Conservation (phyloP, 1,140 invertebrate genomes). For the Drosophila melanica region DNA sequence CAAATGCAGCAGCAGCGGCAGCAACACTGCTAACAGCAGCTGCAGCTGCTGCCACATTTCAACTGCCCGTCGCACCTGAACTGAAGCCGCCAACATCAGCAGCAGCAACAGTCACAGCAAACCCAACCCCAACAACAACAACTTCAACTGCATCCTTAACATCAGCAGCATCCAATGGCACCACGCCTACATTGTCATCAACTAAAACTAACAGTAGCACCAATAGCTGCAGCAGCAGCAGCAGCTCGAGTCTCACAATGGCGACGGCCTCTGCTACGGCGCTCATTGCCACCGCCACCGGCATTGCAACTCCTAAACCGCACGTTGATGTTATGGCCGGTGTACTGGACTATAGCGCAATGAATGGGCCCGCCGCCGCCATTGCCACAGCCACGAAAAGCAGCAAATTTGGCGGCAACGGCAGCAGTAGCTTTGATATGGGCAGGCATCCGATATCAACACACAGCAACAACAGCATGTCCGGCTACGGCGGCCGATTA, state of each 20-base stretch:
- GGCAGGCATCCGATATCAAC: slow-evolving; percentile 81
- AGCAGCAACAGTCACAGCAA: slow-evolving; percentile 1
- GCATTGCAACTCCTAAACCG: slow-evolving; percentile 46
- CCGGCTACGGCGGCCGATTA: slow-evolving; percentile 84
- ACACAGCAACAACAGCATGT: slow-evolving; percentile 57
- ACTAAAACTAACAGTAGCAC: slow-evolving; percentile 48
- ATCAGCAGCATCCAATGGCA: slow-evolving; percentile 63
- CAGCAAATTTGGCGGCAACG: slow-evolving; percentile 44
- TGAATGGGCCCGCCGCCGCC: slow-evolving; percentile 53
- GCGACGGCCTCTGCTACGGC: slow-evolving; percentile 67
- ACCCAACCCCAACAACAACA: slow-evolving; percentile 29
- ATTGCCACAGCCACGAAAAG: slow-evolving; percentile 44
- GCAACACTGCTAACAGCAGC: slow-evolving; percentile 44
- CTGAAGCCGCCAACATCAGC: slow-evolving; percentile 26
- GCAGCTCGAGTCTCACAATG: slow-evolving; percentile 52
- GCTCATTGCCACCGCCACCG: slow-evolving; percentile 42
- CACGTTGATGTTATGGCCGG: slow-evolving; percentile 58
- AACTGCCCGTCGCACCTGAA: slow-evolving; percentile 58
- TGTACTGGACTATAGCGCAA: slow-evolving; percentile 72
- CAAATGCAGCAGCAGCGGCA: slow-evolving; percentile 46
- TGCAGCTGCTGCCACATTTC: slow-evolving; percentile 56
- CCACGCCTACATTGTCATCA: slow-evolving; percentile 56
- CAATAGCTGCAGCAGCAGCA: slow-evolving; percentile 29
- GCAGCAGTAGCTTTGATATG: slow-evolving; percentile 67
- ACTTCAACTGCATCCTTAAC: slow-evolving; percentile 30